phyloP scores from a whole-genome alignment of 2,888 invertebrate genomes.

The Ptilodon capucinus region DNA sequence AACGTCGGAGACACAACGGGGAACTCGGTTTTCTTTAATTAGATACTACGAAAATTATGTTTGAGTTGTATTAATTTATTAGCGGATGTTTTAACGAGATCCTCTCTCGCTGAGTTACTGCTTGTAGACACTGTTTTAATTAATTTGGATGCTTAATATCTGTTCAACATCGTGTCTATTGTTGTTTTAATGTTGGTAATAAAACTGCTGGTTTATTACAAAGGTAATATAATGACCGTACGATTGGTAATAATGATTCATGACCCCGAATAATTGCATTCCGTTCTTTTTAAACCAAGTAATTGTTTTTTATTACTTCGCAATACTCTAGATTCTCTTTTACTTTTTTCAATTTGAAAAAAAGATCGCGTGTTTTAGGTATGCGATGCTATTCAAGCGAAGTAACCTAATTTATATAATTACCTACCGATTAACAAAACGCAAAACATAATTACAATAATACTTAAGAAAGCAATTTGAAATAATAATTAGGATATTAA shows the following conservation, averaged over 20 bases:
- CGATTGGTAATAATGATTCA: not conserved
- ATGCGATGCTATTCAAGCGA: not conserved
- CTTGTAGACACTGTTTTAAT: not conserved
- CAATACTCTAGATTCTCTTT: too few species aligned
- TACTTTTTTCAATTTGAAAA: too few species aligned
- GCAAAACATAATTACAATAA: not conserved
- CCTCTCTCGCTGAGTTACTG: not conserved
- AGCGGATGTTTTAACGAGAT: constrained; percentile 14
- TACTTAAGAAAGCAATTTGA: not conserved
- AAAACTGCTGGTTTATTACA: not conserved
- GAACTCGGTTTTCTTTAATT: constrained; percentile 56
- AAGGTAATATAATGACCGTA: not conserved
- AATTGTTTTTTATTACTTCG: too few species aligned
- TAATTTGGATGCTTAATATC: not conserved
- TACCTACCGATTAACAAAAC: not conserved
- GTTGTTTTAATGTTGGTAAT: not conserved
- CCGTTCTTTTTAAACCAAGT: too few species aligned
- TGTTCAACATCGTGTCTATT: not conserved
- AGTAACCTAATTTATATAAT: not conserved
- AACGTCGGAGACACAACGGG: constrained; percentile 63
- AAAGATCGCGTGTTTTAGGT: too few species aligned
- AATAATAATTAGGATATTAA: constrained; percentile 5
- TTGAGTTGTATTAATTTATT: constrained; percentile 25
- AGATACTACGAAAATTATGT: constrained; percentile 31
- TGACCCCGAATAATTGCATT: too few species aligned